Base-by-base conservation (phyloP, 2,888 invertebrate genomes). In the Micropterix aruncella region DNA sequence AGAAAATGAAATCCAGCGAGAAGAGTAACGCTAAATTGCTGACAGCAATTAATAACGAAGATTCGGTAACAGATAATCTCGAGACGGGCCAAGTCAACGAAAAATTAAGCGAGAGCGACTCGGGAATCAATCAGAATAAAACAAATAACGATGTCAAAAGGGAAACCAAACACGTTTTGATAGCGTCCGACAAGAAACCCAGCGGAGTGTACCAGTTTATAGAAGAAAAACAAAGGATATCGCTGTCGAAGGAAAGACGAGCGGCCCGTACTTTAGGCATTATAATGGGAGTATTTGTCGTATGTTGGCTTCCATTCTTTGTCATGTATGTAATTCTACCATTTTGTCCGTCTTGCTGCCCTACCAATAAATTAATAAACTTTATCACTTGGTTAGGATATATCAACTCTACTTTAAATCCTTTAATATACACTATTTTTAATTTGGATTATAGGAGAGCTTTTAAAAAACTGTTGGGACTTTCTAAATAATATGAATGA, bases 281-380 rank as follows among this genome's bases (percentile, higher is more conserved):
- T 45, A 95, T 97, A 46, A 95, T 96, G 85, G 95, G 95, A 3
- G 94, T 94, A 1, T 97, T 97, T 61, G 92, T 96, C 41, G 82
- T 95, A 7, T 96, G 96, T 63, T 97, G 96, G 97, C 72, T 96
- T 48, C 97, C 97, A 3, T 97, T 97, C 70, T 97, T 96, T 64
- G 78, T 94, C 36, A 87, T 94, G 80, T 95, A 95, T 63, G 83
- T 95, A 40, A 88, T 93, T 49, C 74, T 88, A 52, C 93, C 94
- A 3, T 94, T 93, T 61, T 91, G 91, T 59, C 70, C 77, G 9
- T 74, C 74, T 50, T 91, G 90, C 62, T 84, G 85, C 57, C 81
- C 86, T 19, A 84, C 87, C 2, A 79, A 79, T 50, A 81, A 83
- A 58, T 73, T 90, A 49, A 83, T 83, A 50, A 87, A 90, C 63